Percentiles rank a stretch among this genome's conserved stretches.
These are phyloP conservation scores for Dryobates pubescens DNA, from an alignment of 2,797 vertebrate species.

Conservation along the genomic window DNA sequence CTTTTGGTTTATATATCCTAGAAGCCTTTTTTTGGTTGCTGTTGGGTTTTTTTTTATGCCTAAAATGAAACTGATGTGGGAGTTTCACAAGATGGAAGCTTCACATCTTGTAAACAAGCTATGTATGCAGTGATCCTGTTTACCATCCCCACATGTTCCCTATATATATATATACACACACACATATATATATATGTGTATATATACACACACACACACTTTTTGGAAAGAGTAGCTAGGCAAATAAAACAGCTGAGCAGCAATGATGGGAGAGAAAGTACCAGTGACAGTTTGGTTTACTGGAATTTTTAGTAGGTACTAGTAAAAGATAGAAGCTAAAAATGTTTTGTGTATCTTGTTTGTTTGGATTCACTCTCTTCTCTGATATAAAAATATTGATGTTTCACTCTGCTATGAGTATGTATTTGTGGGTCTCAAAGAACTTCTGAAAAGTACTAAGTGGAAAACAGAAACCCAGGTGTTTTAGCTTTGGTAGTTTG, in stretches of 20 bases:
- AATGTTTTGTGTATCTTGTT: neutral
- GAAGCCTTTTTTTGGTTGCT: neutral
- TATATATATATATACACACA: neutral
- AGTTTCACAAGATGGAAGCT: neutral
- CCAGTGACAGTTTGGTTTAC: neutral
- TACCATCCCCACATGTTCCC: neutral
- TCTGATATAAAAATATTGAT: neutral
- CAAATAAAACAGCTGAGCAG: neutral
- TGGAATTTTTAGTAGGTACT: neutral
- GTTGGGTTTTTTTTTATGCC: neutral
- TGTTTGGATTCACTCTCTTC: neutral
- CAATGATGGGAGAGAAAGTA: neutral
- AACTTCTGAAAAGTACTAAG: neutral
- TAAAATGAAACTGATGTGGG: constrained; percentile 15
- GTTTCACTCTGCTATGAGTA: neutral
- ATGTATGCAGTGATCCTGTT: neutral
- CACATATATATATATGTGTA: too few species aligned
- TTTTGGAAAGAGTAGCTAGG: neutral
- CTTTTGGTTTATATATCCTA: neutral
- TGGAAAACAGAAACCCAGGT: neutral
- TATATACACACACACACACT: neutral
- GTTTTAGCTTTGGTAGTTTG: neutral
- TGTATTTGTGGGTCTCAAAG: neutral
- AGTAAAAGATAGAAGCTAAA: neutral
- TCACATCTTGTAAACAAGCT: constrained; percentile 12